Percentiles rank a stretch among this genome's conserved stretches.
phyloP scores from a whole-genome alignment of 2,113 vertebrate species.

The Hippopotamus amphibius region DNA sequence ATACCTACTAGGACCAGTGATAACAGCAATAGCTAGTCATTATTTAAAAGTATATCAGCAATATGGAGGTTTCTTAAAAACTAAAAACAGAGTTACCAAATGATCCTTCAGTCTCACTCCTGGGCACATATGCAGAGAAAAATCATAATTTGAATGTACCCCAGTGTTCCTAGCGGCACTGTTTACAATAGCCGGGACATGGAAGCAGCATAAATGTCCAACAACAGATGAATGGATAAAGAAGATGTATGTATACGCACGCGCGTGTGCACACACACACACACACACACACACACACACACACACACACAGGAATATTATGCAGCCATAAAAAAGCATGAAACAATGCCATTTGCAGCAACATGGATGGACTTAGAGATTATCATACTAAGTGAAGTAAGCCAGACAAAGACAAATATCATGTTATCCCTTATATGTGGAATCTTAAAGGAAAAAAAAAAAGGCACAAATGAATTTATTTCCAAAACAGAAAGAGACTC shows the following conservation, averaged over 20 bases:
- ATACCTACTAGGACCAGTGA: neutral
- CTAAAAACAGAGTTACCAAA: neutral
- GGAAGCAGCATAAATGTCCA: neutral
- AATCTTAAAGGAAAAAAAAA: neutral
- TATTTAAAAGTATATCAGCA: neutral
- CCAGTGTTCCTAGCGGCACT: neutral
- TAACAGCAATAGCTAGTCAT: neutral
- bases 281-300: neutral
- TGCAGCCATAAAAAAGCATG: neutral
- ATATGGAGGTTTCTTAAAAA: neutral
- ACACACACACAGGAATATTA: neutral
- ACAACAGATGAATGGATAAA: neutral
- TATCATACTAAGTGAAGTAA: neutral
- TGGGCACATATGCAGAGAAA: neutral
- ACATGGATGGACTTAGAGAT: neutral
- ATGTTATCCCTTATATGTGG: neutral
- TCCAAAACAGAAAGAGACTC: neutral
- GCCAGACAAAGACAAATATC: neutral
- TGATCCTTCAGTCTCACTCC: neutral
- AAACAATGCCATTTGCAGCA: neutral
- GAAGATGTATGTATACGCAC: neutral
- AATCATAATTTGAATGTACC: neutral
- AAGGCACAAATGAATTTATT: neutral
- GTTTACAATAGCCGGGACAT: neutral
- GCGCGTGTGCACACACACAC: neutral